Evolutionary conservation across 1,140 invertebrate species (phyloP).

Genomic region (Drosophila suzukii): DNA sequence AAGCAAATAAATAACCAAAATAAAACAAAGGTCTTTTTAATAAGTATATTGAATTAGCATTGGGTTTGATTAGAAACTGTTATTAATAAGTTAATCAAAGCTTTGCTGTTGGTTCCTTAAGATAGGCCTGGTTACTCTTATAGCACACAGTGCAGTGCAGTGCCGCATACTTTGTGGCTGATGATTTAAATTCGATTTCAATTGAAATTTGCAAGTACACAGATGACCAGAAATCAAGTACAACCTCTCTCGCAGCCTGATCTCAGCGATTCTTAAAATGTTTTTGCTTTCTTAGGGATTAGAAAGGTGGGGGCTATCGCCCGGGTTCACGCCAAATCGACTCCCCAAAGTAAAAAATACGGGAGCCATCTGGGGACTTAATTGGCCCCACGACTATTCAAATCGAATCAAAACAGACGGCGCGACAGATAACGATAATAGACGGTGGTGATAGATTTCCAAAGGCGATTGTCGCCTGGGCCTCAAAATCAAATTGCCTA

Average conservation of each 20-base stretch:
- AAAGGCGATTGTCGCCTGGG: slow-evolving; percentile 5
- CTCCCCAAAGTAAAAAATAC: slow-evolving; percentile 10
- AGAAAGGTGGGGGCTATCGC: slow-evolving; percentile 32
- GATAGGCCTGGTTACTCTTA: background rate
- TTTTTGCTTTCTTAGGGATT: slow-evolving; percentile 1
- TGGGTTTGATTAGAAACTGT: too few species aligned
- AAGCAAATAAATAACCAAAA: slow-evolving; percentile 63
- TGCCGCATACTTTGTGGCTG: slow-evolving; percentile 7
- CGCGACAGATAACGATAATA: slow-evolving; percentile 47
- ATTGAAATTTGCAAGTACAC: background rate
- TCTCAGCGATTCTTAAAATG: background rate
- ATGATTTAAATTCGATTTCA: background rate
- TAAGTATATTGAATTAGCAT: background rate
- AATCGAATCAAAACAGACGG: slow-evolving; percentile 7
- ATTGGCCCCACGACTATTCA: slow-evolving; percentile 20
- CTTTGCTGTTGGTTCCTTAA: background rate
- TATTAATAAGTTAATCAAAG: too few species aligned
- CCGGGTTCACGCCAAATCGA: slow-evolving; percentile 20
- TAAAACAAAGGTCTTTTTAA: background rate
- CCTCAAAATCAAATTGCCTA: slow-evolving; percentile 2
- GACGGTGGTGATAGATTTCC: slow-evolving; percentile 37
- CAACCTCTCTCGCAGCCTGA: background rate
- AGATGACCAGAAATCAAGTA: background rate
- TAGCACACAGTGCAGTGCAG: too few species aligned
- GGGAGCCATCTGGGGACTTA: slow-evolving; percentile 32